Percentiles rank a stretch among this genome's conserved stretches.
phyloP scores from a whole-genome alignment of 2,797 vertebrate genomes.

The Urocyon cinereoargenteus region DNA sequence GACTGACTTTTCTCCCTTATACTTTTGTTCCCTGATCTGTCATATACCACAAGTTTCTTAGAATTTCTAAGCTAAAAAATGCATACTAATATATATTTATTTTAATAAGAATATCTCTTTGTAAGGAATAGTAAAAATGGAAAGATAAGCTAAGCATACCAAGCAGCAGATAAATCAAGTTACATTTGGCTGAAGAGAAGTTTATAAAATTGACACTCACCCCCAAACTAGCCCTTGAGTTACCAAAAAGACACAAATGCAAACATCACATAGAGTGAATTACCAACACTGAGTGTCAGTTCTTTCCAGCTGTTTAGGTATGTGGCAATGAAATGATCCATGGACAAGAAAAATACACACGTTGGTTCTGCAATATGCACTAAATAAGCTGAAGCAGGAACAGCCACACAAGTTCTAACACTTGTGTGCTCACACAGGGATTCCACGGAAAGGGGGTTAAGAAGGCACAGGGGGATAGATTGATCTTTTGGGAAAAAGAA shows the following conservation, averaged over 20 bases:
- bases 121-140: not conserved
- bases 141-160: slow-evolving; percentile 32
- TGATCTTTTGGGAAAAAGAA: slow-evolving; percentile 43
- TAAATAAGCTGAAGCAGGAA: slow-evolving; percentile 91
- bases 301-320: slow-evolving; percentile 93
- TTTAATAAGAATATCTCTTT: slow-evolving; percentile 42
- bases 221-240: slow-evolving; percentile 75
- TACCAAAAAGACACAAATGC: slow-evolving; percentile 74
- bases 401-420: slow-evolving; percentile 89
- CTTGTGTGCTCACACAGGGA: slow-evolving; percentile 83
- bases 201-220: slow-evolving; percentile 77
- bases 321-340: slow-evolving; percentile 91
- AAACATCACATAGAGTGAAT: slow-evolving; percentile 83
- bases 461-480: slow-evolving; percentile 51
- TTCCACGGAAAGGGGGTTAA: slow-evolving; percentile 68
- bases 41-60: not conserved
- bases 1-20: not conserved
- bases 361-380: slow-evolving; percentile 89
- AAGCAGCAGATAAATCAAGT: slow-evolving; percentile 51
- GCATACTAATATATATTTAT: not conserved
- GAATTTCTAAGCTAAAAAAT: slow-evolving; percentile 34
- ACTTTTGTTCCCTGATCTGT: not conserved
- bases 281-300: slow-evolving; percentile 88
- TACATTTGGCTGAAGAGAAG: slow-evolving; percentile 63
- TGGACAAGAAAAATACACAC: slow-evolving; percentile 92